Conservation (phyloP, 2,797 vertebrate genomes). For the Lepilemur ruficaudatus region DNA sequence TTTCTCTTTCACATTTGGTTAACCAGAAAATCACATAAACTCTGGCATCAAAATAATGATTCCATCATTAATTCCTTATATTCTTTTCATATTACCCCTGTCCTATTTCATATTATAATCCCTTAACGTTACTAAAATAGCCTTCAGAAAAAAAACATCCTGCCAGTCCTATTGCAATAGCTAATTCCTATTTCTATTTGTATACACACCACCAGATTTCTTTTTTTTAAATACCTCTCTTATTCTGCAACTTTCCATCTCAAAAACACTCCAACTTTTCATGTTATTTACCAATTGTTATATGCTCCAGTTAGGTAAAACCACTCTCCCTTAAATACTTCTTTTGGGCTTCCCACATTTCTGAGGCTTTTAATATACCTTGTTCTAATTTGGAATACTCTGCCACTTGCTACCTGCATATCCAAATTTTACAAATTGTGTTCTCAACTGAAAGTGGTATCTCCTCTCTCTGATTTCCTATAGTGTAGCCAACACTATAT, state of each 20-base stretch:
- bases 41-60: not conserved
- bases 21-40: not conserved
- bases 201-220: not conserved
- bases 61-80: not conserved
- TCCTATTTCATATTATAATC: not conserved
- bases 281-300: not conserved
- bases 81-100: not conserved
- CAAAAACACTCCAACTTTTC: not conserved
- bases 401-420: not conserved
- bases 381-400: not conserved
- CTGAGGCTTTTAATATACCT: not conserved
- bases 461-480: not conserved
- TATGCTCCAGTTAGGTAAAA: not conserved
- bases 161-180: not conserved
- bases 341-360: not conserved
- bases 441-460: not conserved
- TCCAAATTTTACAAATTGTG: not conserved
- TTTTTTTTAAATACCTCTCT: not conserved
- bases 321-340: not conserved
- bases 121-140: not conserved
- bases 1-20: not conserved
- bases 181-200: not conserved
- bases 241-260: not conserved
- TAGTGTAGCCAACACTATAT: not conserved
- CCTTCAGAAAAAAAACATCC: not conserved